Evolutionary conservation across 2,888 invertebrate genomes (phyloP).

Genomic region (Marronus borbonicus): DNA sequence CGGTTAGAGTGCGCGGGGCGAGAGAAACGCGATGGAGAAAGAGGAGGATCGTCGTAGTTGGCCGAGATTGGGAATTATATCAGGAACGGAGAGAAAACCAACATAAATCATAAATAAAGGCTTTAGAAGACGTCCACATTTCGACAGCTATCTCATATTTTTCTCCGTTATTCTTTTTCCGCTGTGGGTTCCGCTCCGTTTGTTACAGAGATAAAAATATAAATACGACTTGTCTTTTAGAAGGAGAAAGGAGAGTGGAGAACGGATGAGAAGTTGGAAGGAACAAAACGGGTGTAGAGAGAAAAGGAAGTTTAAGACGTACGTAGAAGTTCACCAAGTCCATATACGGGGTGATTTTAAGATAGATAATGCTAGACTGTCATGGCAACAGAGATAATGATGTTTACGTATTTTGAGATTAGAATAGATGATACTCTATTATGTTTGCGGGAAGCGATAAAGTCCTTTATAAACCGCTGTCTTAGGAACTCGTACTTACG

Average conservation of each 20-base stretch:
- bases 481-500: too few species aligned
- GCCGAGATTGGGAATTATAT: constrained; percentile 58
- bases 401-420: too few species aligned
- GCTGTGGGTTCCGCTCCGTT: constrained; percentile 63
- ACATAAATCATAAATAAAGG: constrained; percentile 65
- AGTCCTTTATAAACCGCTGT: too few species aligned
- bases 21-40: constrained; percentile 35
- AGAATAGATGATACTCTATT: too few species aligned
- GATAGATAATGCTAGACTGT: too few species aligned
- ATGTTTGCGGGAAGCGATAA: too few species aligned
- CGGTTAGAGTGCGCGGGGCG: not conserved
- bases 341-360: too few species aligned
- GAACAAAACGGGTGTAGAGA: too few species aligned
- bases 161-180: constrained; percentile 51
- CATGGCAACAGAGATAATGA: too few species aligned
- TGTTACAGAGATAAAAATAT: constrained; percentile 68
- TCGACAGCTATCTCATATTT: constrained; percentile 67
- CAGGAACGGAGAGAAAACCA: constrained; percentile 53
- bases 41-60: constrained; percentile 1
- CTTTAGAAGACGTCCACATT: constrained; percentile 64
- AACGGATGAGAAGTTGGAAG: too few species aligned
- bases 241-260: not conserved
- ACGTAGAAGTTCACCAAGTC: not conserved
- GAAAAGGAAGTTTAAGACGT: not conserved
- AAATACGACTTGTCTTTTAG: constrained; percentile 66